Percentiles rank a stretch among this genome's conserved stretches.
phyloP scores from a whole-genome alignment of 2,888 invertebrate genomes.

The Drosophila helvetica region DNA sequence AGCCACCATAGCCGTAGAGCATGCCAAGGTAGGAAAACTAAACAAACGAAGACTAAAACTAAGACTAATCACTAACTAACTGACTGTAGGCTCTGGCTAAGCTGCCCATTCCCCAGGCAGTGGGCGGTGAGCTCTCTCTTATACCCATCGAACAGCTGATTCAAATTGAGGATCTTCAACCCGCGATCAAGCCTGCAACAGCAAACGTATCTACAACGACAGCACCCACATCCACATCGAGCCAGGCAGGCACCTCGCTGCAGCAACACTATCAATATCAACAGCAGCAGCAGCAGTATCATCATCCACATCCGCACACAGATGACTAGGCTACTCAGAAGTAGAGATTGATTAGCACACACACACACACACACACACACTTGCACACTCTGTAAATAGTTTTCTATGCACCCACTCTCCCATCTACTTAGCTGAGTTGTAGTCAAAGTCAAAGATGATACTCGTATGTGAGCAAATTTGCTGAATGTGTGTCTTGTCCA shows the following conservation, averaged over 20 bases:
- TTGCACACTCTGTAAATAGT: conserved; percentile 67
- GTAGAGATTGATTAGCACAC: conserved; percentile 6
- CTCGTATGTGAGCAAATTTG: conserved; percentile 70
- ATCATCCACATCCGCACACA: conserved; percentile 54
- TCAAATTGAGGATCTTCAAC: conserved; percentile 87
- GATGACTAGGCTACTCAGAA: conserved; percentile 59
- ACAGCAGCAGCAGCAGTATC: conserved; percentile 35
- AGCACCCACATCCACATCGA: conserved; percentile 39
- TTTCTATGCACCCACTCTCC: conserved; percentile 64
- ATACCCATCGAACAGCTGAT: conserved; percentile 93
- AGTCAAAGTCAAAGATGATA: conserved; percentile 52
- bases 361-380: conserved; percentile 33
- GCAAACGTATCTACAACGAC: conserved; percentile 38
- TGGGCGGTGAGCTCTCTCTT: conserved; percentile 91
- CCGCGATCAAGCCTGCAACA: conserved; percentile 71
- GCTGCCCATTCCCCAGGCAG: conserved; percentile 85
- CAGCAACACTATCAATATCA: conserved; percentile 48
- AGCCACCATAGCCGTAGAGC: conserved; percentile 86
- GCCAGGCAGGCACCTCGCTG: conserved; percentile 58
- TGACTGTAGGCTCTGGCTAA: conserved; percentile 83
- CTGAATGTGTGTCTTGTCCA: conserved; percentile 78
- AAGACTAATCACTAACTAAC: background rate
- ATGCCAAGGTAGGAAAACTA: conserved; percentile 82
- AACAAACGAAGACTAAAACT: background rate
- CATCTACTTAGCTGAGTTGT: conserved; percentile 48